A percentile compares a stretch with the other conserved stretches of the same genome.
These are phyloP conservation scores for Meiosimyza decipiens DNA, from an alignment of 2,888 invertebrate species.

Conservation along the genomic window DNA sequence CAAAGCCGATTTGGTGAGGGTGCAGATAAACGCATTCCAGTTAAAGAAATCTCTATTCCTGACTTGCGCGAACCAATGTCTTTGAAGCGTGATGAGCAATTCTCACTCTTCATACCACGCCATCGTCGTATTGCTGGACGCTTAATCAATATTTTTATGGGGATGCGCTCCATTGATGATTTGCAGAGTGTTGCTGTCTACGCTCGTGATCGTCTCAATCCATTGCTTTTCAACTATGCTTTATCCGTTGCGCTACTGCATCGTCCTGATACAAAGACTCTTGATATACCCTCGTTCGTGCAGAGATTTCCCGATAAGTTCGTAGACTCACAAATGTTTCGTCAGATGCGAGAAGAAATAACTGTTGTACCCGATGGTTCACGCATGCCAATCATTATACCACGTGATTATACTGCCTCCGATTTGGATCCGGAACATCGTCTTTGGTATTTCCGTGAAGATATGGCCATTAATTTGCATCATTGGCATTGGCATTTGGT, in stretches of 20 bases:
- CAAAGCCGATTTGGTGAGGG: constrained; percentile 71
- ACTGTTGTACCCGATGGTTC: constrained; percentile 72
- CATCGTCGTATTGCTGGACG: constrained; percentile 76
- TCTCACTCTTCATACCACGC: constrained; percentile 78
- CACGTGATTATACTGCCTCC: constrained; percentile 80
- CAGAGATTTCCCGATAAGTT: constrained; percentile 77
- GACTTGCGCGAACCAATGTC: constrained; percentile 73
- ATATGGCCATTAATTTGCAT: constrained; percentile 69
- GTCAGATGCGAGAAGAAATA: constrained; percentile 70
- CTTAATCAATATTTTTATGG: constrained; percentile 78
- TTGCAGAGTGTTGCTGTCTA: constrained; percentile 76
- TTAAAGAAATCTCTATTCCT: constrained; percentile 74
- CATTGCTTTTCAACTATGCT: constrained; percentile 83
- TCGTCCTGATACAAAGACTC: constrained; percentile 71
- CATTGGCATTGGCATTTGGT: constrained; percentile 74
- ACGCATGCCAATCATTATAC: constrained; percentile 73
- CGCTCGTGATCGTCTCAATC: constrained; percentile 79
- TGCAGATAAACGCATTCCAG: constrained; percentile 68
- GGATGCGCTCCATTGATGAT: constrained; percentile 77
- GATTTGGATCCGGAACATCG: constrained; percentile 82
- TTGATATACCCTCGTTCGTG: constrained; percentile 73
- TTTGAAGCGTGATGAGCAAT: constrained; percentile 74
- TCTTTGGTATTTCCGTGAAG: constrained; percentile 70
- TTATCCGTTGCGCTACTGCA: constrained; percentile 81
- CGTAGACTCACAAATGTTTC: constrained; percentile 72